Conservation (phyloP, 2,888 invertebrate genomes). For the Phortica magna region DNA sequence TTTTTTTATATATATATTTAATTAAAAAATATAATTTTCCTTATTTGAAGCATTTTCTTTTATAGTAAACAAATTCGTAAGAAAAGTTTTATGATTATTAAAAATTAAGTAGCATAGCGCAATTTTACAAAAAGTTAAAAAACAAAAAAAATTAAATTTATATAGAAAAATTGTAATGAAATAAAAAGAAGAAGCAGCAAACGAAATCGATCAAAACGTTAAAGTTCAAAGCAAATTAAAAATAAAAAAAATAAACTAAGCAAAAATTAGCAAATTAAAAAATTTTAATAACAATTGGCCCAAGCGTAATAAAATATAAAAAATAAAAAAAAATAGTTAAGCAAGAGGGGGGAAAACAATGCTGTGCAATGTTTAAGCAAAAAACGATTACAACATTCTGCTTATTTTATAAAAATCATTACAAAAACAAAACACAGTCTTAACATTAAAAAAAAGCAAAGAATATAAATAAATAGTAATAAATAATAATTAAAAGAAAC, state of each 20-base stretch:
- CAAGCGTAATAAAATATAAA: conserved; percentile 40
- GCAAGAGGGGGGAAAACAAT: conserved; percentile 45
- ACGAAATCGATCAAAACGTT: conserved; percentile 22
- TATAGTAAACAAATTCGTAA: background rate
- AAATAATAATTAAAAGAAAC: conserved; percentile 29
- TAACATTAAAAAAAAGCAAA: background rate
- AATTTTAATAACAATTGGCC: conserved; percentile 34
- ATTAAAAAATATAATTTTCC: background rate
- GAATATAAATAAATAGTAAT: background rate
- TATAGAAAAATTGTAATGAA: conserved; percentile 11
- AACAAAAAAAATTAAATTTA: background rate
- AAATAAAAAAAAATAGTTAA: conserved; percentile 29
- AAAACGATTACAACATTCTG: conserved; percentile 38
- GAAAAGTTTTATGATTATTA: background rate
- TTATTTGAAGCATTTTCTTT: background rate
- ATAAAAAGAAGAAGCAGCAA: background rate
- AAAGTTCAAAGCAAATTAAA: conserved; percentile 23
- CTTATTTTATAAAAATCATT: conserved; percentile 49
- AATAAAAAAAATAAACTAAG: conserved; percentile 35
- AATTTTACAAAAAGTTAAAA: background rate
- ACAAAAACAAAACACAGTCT: conserved; percentile 37
- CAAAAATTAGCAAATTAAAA: conserved; percentile 33
- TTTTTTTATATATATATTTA: conserved; percentile 7
- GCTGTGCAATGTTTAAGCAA: conserved; percentile 54
- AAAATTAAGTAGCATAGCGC: conserved; percentile 11